Evolutionary conservation across 2,797 vertebrate genomes (phyloP).

Genomic region (Synanceia verrucosa): DNA sequence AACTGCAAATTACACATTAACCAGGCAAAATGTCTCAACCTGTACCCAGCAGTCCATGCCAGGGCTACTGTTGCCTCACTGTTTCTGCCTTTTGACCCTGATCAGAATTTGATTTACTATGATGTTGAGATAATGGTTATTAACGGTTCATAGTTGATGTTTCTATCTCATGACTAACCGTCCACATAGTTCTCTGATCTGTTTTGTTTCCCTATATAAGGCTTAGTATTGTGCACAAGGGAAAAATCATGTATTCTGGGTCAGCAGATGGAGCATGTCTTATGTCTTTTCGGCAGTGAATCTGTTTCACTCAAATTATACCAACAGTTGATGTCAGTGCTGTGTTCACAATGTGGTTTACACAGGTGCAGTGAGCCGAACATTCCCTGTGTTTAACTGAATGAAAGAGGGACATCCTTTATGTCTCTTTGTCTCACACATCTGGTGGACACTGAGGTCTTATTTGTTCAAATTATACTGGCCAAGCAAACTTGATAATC

Average conservation of each 20-base stretch:
- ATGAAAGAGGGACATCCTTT: neutral
- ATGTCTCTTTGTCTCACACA: neutral
- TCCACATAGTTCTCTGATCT: constrained; percentile 15
- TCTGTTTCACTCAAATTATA: neutral
- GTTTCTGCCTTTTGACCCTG: neutral
- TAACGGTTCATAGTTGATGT: neutral
- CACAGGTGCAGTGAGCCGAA: neutral
- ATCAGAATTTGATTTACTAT: constrained; percentile 6
- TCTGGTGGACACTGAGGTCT: neutral
- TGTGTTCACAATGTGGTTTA: neutral
- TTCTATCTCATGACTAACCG: neutral
- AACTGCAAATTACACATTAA: constrained; percentile 63
- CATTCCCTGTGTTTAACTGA: too few species aligned
- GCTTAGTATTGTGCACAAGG: neutral
- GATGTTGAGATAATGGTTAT: neutral
- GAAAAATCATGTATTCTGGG: neutral
- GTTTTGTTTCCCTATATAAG: neutral
- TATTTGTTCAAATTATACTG: neutral
- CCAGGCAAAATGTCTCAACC: constrained; percentile 29
- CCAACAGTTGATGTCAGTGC: neutral
- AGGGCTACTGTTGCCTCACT: neutral
- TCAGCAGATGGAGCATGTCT: constrained; percentile 4
- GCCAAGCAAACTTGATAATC: neutral
- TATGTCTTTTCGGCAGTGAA: neutral
- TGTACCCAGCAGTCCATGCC: neutral